Base-by-base conservation (phyloP, 2,888 invertebrate species). In the Pollenia griseotomentosa region DNA sequence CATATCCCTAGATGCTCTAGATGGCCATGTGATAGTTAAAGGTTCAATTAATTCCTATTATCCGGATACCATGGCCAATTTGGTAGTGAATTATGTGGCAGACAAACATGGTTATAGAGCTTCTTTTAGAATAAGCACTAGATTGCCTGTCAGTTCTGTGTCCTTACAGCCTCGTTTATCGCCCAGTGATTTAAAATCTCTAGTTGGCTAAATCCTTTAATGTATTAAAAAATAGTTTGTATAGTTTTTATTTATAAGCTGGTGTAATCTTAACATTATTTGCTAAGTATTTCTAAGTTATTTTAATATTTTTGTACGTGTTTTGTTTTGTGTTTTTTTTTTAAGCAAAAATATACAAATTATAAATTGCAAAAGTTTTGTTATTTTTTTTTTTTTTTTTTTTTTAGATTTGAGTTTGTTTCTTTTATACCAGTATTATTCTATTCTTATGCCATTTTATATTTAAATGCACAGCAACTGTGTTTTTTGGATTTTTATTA, bases 41-140 rank as follows among this genome's bases (percentile, higher is more conserved):
- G 83, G 86, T 9, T 40, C 55, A 0, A 6, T 77, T 8, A 71
- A 42, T 3, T 80, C 59, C 5, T 66, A 71, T 53, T 86, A 53
- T 59, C 51, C 65, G 0, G 65, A 83, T 46, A 46, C n/a, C 3
- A 66, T 19, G 44, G 5, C 19, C 16, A 65, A 80, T 51, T 71
- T 80, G 16, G 23, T 80, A 12, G 71, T 75, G 0, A 65, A 75
- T n/a, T 86, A 83, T 77, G 75, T 77, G 57, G 83, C 86, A 4
- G 86, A 86, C 46, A 65, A 46, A 65, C 66, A 83, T 55, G 86
- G 86, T 14, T 83, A 80, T 44, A 40, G 80, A 11, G 75, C 79
- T 10, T 70, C 75, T 10, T 83, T 53, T 66, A 65, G 51, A 40
- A 42, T 83, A 12, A 65, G 7, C 12, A 12, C 46, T 16, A 14